These are phyloP conservation scores for Perithous albicinctus DNA, from an alignment of 2,888 invertebrate species.

Conservation along the genomic window DNA sequence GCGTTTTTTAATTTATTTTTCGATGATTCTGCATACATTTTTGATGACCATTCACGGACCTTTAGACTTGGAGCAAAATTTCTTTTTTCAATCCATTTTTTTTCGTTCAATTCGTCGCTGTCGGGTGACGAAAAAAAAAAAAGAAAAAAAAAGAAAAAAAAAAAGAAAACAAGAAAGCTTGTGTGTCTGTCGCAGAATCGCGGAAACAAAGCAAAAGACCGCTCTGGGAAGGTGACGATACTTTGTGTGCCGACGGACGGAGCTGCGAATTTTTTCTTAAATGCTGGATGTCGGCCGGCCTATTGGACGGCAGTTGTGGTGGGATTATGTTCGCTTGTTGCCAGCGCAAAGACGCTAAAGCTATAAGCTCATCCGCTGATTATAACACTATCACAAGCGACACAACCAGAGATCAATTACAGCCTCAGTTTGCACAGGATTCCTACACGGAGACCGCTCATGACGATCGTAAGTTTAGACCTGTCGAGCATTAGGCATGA, in stretches of 20 bases:
- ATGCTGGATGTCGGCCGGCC: slow-evolving; percentile 96
- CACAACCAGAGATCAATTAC: slow-evolving; percentile 81
- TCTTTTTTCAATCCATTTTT: background rate
- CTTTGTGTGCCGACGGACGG: slow-evolving; percentile 89
- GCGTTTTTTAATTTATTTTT: slow-evolving; percentile 14
- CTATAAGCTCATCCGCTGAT: slow-evolving; percentile 79
- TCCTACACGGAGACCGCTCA: slow-evolving; percentile 86
- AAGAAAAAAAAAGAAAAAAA: too few species aligned
- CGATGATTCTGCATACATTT: background rate
- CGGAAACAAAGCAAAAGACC: slow-evolving; percentile 82
- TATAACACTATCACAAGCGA: slow-evolving; percentile 80
- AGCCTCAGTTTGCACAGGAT: slow-evolving; percentile 84
- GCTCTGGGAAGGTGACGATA: slow-evolving; percentile 85
- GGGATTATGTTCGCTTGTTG: slow-evolving; percentile 95
- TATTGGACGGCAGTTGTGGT: slow-evolving; percentile 94
- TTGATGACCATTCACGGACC: slow-evolving; percentile 25
- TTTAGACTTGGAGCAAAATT: background rate
- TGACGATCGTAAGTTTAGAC: slow-evolving; percentile 86
- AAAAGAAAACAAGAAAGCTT: slow-evolving; percentile 57
- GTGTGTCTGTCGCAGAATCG: slow-evolving; percentile 81
- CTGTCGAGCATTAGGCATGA: slow-evolving; percentile 38
- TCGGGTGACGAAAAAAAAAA: too few species aligned
- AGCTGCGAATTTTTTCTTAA: slow-evolving; percentile 96
- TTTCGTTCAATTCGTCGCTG: background rate
- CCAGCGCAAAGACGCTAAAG: slow-evolving; percentile 87